These are phyloP conservation scores for Cnemophilus loriae DNA, from an alignment of 2,113 vertebrate genomes.

Conservation along the genomic window DNA sequence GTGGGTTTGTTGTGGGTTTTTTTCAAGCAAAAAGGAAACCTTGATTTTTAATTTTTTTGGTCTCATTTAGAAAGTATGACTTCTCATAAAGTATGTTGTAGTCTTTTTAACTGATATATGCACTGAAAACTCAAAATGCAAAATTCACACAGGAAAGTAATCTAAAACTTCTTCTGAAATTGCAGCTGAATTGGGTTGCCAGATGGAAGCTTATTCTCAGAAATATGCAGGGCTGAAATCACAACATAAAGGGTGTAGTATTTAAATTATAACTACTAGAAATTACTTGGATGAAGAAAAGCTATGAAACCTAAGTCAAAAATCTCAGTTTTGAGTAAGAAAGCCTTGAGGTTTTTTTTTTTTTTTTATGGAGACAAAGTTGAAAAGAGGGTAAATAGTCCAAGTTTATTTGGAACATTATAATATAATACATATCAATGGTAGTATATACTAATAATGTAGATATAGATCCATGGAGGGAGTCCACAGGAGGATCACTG, in stretches of 20 bases:
- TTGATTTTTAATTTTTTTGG: neutral
- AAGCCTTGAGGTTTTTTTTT: neutral
- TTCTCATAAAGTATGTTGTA: neutral
- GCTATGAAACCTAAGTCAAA: neutral
- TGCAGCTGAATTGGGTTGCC: neutral
- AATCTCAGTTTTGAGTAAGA: neutral
- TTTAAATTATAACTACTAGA: neutral
- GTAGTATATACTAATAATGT: neutral
- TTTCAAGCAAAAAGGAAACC: neutral
- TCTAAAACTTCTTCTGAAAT: neutral
- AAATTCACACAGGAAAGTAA: neutral
- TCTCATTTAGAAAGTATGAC: neutral
- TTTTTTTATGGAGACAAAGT: neutral
- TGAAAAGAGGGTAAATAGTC: neutral
- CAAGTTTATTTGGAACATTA: neutral
- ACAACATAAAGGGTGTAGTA: neutral
- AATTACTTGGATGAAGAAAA: neutral
- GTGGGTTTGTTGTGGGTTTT: neutral
- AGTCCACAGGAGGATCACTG: neutral
- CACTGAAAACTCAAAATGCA: neutral
- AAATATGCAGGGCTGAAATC: neutral
- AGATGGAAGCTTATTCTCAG: neutral
- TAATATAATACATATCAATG: accelerated
- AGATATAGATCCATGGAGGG: neutral
- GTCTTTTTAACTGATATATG: neutral